Evolutionary conservation across 2,888 invertebrate genomes (phyloP).

Genomic region (Caenorhabditis sp.): DNA sequence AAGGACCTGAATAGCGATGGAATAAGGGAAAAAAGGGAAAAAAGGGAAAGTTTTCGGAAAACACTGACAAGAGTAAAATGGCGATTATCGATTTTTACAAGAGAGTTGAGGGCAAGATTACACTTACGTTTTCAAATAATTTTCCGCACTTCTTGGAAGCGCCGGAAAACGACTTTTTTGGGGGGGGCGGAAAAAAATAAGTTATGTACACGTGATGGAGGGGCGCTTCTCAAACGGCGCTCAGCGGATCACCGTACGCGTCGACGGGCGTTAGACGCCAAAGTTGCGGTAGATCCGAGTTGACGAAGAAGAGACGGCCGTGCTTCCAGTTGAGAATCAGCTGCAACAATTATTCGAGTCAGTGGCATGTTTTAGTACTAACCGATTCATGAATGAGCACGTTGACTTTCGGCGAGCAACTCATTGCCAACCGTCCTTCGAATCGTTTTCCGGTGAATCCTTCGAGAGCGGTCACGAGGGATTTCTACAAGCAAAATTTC

Average conservation of each 20-base stretch:
- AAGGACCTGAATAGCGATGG: no score
- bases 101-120: no score
- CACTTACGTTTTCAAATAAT: no score
- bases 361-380: not conserved
- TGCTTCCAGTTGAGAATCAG: slow-evolving; percentile 33
- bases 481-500: slow-evolving; percentile 12
- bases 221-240: not conserved
- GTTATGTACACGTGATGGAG: no score
- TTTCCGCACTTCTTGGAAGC: no score
- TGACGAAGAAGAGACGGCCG: slow-evolving; percentile 35
- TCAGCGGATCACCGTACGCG: slow-evolving; percentile 20
- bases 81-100: no score
- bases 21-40: no score
- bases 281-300: slow-evolving; percentile 9
- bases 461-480: slow-evolving; percentile 15
- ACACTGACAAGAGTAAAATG: no score
- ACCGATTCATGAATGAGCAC: slow-evolving; percentile 48
- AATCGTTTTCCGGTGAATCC: slow-evolving; percentile 36
- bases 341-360: slow-evolving; percentile 10
- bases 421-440: slow-evolving; percentile 11
- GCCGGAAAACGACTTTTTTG: no score
- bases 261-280: slow-evolving; percentile 53
- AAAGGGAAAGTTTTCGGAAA: no score
- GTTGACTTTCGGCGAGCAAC: slow-evolving; percentile 27
- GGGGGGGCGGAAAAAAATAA: no score